These are phyloP conservation scores for Barbus barbus DNA, from an alignment of 2,113 vertebrate species.

Conservation along the genomic window DNA sequence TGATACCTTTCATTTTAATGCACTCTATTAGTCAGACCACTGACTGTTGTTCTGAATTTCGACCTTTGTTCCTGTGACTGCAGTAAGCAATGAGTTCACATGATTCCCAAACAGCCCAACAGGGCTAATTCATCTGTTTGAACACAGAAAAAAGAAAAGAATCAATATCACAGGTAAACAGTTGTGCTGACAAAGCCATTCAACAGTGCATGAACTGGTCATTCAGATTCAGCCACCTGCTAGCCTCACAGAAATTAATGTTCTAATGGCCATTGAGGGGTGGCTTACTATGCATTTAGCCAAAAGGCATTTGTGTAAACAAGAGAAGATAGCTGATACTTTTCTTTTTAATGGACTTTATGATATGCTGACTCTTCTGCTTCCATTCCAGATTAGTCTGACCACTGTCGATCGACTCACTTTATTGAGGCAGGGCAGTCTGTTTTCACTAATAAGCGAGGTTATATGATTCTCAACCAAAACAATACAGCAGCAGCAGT, in stretches of 20 bases:
- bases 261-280: not conserved
- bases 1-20: not conserved
- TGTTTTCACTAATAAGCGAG: not conserved
- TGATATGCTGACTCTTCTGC: not conserved
- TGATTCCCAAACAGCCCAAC: not conserved
- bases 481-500: not conserved
- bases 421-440: not conserved
- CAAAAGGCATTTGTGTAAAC: not conserved
- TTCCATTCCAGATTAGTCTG: not conserved
- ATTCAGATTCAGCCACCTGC: constrained; percentile 9
- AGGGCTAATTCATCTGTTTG: not conserved
- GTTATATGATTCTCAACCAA: not conserved
- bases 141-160: not conserved
- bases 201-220: not conserved
- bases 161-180: constrained; percentile 8
- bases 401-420: not conserved
- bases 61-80: not conserved
- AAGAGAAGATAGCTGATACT: not conserved
- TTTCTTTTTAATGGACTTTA: constrained; percentile 9
- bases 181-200: not conserved
- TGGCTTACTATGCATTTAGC: not conserved
- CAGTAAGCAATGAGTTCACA: not conserved
- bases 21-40: not conserved
- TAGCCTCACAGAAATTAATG: not conserved
- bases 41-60: not conserved